Conservation (phyloP, 2,888 invertebrate species). For the Zygothrica quintamaculata region DNA sequence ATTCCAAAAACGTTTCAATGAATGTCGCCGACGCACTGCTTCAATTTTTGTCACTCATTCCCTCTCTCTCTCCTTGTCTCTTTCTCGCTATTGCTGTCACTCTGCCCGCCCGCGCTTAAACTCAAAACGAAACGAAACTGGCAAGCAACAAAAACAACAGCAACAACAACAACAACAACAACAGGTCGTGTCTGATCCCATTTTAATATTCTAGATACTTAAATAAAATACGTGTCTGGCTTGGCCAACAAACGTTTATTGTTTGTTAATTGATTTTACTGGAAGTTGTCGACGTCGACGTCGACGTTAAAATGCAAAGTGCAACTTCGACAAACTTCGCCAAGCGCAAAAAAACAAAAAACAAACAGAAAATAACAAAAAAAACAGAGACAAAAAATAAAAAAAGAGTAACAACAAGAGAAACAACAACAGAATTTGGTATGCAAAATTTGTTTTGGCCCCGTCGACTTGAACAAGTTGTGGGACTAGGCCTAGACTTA, state of each 20-base stretch:
- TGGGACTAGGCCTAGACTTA: slow-evolving; percentile 18
- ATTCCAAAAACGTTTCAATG: slow-evolving; percentile 79
- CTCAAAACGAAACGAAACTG: not conserved
- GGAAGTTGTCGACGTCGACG: slow-evolving; percentile 63
- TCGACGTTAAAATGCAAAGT: slow-evolving; percentile 80
- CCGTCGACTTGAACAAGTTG: slow-evolving; percentile 52
- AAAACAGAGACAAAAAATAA: slow-evolving; percentile 15
- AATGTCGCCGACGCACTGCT: slow-evolving; percentile 77
- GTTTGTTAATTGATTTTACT: slow-evolving; percentile 82
- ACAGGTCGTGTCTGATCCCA: slow-evolving; percentile 82
- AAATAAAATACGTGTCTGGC: slow-evolving; percentile 84
- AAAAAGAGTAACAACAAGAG: slow-evolving; percentile 13
- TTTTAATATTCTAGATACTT: slow-evolving; percentile 85
- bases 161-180: slow-evolving; percentile 19
- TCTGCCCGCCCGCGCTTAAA: not conserved
- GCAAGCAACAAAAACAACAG: slow-evolving; percentile 5
- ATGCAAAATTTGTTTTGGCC: slow-evolving; percentile 77
- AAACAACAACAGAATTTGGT: slow-evolving; percentile 59
- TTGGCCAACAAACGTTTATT: slow-evolving; percentile 82
- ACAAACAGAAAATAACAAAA: slow-evolving; percentile 13
- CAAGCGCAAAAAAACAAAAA: slow-evolving; percentile 32
- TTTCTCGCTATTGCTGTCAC: not conserved
- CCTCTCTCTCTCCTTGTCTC: too few species aligned
- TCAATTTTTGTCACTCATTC: slow-evolving; percentile 68
- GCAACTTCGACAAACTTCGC: slow-evolving; percentile 61